Evolutionary conservation across 2,113 vertebrate genomes (phyloP).

Genomic region (Xyrauchen texanus): DNA sequence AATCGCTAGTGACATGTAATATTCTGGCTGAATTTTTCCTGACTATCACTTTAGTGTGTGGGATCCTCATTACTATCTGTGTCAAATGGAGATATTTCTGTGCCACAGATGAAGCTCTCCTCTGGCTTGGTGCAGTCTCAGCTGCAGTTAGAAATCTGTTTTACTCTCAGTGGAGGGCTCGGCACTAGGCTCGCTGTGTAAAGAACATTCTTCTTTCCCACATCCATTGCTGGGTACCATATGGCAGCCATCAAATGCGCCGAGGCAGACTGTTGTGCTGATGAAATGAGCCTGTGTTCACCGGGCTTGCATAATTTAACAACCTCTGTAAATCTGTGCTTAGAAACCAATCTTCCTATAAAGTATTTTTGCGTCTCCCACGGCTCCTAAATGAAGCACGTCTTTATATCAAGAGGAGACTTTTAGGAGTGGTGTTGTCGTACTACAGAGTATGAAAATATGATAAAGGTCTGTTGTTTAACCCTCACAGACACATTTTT

Average conservation of each 20-base stretch:
- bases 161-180: constrained; percentile 40
- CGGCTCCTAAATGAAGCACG: not conserved
- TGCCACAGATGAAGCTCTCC: constrained; percentile 42
- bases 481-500: no score
- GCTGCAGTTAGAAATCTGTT: constrained; percentile 41
- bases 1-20: no score
- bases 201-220: constrained; percentile 45
- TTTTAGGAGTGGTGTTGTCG: constrained; percentile 10
- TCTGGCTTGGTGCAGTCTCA: no score
- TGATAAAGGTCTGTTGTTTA: no score
- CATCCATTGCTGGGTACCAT: constrained; percentile 37
- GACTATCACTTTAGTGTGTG: constrained; percentile 1
- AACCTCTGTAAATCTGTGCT: constrained; percentile 36
- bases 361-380: constrained; percentile 27
- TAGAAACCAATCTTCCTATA: constrained; percentile 41
- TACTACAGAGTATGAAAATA: no score
- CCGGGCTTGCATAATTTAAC: constrained; percentile 49
- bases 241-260: constrained; percentile 37
- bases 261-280: constrained; percentile 29
- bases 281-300: constrained; percentile 43
- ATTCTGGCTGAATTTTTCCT: not conserved
- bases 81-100: constrained; percentile 21
- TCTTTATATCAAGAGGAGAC: constrained; percentile 12
- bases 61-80: constrained; percentile 12
- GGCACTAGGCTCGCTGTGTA: constrained; percentile 13